phyloP scores from a whole-genome alignment of 2,113 vertebrate genomes.

The Hydrolagus affinis region DNA sequence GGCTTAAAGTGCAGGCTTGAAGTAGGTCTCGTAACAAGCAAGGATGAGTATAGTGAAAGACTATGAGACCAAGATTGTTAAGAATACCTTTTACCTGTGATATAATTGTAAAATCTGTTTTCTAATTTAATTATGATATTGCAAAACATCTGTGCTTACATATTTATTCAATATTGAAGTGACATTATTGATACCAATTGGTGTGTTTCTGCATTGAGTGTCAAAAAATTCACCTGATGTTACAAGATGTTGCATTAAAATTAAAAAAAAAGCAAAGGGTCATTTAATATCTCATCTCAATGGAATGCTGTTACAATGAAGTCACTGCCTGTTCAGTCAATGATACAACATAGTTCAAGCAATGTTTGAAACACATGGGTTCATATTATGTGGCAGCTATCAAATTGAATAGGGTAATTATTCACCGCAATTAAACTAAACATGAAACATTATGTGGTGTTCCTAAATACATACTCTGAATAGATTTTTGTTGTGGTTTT shows the following conservation, averaged over 20 bases:
- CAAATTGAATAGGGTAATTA: no score
- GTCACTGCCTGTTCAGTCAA: no score
- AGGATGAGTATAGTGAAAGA: background rate
- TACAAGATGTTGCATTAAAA: background rate
- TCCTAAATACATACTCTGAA: no score
- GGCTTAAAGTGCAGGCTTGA: no score
- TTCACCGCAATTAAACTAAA: no score
- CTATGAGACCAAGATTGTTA: background rate
- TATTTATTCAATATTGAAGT: background rate
- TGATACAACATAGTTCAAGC: no score
- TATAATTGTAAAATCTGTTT: background rate
- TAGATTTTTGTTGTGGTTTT: no score
- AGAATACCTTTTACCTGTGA: background rate
- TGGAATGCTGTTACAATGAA: no score
- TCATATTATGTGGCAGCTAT: no score
- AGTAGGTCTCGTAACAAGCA: no score
- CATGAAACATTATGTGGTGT: no score
- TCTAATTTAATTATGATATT: background rate
- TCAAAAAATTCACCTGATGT: background rate
- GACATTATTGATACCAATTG: background rate
- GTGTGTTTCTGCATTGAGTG: background rate
- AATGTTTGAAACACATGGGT: no score
- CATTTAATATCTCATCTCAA: background rate
- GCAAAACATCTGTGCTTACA: background rate
- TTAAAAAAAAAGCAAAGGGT: background rate